These are phyloP conservation scores for Sycophila texana DNA, from an alignment of 2,888 invertebrate species.

Conservation along the genomic window DNA sequence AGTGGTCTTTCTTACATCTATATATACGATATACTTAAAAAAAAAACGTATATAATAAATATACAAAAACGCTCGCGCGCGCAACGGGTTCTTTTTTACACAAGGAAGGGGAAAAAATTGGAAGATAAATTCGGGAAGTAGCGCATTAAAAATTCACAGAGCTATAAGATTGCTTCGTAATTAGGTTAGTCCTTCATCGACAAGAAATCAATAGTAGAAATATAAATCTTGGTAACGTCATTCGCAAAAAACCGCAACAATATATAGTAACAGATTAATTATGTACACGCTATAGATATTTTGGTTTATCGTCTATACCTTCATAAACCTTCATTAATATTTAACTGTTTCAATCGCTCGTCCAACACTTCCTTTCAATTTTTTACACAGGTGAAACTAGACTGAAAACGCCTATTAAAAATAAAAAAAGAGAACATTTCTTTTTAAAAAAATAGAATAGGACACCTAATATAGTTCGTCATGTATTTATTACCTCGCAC, in stretches of 20 bases:
- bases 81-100: constrained; percentile 47
- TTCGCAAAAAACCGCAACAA: constrained; percentile 72
- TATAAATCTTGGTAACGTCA: constrained; percentile 73
- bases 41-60: constrained; percentile 56
- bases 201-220: constrained; percentile 69
- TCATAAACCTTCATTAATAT: constrained; percentile 51
- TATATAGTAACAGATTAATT: constrained; percentile 72
- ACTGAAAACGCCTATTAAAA: constrained; percentile 44
- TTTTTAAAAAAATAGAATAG: constrained; percentile 45
- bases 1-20: constrained; percentile 52
- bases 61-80: constrained; percentile 54
- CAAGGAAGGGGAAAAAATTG: constrained; percentile 43
- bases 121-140: constrained; percentile 47
- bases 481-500: constrained; percentile 46
- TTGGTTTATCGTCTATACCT: constrained; percentile 62
- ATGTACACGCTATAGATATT: constrained; percentile 66
- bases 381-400: constrained; percentile 44
- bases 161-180: constrained; percentile 53
- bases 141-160: constrained; percentile 51
- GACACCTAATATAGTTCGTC: constrained; percentile 45
- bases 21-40: constrained; percentile 51
- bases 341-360: constrained; percentile 38
- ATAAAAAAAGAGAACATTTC: constrained; percentile 45
- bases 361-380: constrained; percentile 34
- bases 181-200: constrained; percentile 49